Percentiles rank a stretch among this genome's conserved stretches.
Evolutionary conservation across 2,797 vertebrate genomes (phyloP).

Genomic region (Sebastes steindachneri): DNA sequence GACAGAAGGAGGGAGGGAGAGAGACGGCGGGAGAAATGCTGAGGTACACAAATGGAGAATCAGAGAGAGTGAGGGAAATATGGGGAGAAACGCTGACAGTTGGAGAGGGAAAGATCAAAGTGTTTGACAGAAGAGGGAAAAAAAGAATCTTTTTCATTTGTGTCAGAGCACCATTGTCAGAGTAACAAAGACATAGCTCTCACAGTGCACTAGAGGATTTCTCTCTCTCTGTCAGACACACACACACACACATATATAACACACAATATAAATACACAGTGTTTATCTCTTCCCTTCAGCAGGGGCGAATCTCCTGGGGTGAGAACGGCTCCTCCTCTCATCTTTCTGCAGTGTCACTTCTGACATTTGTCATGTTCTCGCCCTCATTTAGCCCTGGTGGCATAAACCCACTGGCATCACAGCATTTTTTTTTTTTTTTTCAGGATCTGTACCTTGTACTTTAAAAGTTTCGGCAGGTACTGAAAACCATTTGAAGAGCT

Average conservation of each 20-base stretch:
- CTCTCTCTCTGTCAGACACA: constrained; percentile 11
- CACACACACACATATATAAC: constrained; percentile 31
- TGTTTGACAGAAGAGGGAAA: constrained; percentile 63
- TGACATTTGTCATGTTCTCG: constrained; percentile 72
- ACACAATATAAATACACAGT: constrained; percentile 54
- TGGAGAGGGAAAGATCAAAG: constrained; percentile 66
- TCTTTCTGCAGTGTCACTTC: constrained; percentile 68
- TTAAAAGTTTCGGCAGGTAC: constrained; percentile 11
- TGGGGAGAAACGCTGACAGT: constrained; percentile 70
- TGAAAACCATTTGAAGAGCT: constrained; percentile 7
- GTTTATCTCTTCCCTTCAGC: constrained; percentile 73
- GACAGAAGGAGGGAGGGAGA: constrained; percentile 23
- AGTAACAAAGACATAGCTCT: constrained; percentile 74
- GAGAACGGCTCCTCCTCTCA: constrained; percentile 60
- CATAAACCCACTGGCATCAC: constrained; percentile 23
- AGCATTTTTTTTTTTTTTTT: not conserved
- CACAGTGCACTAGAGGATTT: constrained; percentile 65
- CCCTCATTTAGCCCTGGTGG: constrained; percentile 37
- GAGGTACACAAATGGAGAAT: constrained; percentile 66
- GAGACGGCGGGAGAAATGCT: constrained; percentile 56
- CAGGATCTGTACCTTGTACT: not conserved
- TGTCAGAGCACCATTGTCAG: constrained; percentile 71
- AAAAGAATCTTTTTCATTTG: constrained; percentile 70
- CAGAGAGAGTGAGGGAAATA: constrained; percentile 41
- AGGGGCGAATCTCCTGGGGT: constrained; percentile 60